Evolutionary conservation across 2,797 vertebrate genomes (phyloP).

Genomic region (Poecilia gillii): DNA sequence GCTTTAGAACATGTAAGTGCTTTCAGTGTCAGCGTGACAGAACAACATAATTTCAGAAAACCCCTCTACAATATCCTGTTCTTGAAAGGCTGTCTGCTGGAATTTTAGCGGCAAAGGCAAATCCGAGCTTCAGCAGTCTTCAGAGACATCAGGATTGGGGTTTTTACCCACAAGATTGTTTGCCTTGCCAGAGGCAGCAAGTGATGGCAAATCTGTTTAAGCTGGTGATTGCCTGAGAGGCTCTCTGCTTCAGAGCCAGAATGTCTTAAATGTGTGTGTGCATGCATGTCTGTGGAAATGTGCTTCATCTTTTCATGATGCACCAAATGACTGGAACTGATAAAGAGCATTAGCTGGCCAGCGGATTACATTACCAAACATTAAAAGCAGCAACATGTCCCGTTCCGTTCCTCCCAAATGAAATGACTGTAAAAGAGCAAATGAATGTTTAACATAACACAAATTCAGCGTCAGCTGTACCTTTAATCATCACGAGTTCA

Average conservation of each 20-base stretch:
- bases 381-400: conserved; percentile 6
- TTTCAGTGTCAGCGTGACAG: neutral
- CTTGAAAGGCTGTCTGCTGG: conserved; percentile 10
- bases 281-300: conserved; percentile 30
- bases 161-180: conserved; percentile 57
- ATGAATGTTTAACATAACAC: neutral
- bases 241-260: conserved; percentile 39
- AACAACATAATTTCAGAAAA: neutral
- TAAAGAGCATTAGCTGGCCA: conserved; percentile 28
- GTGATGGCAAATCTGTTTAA: conserved; percentile 64
- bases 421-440: conserved; percentile 2
- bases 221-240: conserved; percentile 57
- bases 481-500: conserved; percentile 8
- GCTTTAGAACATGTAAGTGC: neutral
- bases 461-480: neutral
- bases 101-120: conserved; percentile 30
- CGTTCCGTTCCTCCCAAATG: neutral
- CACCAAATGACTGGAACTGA: conserved; percentile 51
- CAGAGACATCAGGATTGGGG: conserved; percentile 46
- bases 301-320: conserved; percentile 35
- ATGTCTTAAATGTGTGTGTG: conserved; percentile 37
- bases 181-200: conserved; percentile 37
- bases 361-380: conserved; percentile 1
- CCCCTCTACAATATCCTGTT: neutral
- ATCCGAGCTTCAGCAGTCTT: conserved; percentile 31